Evolutionary conservation across 1,140 invertebrate species (phyloP).

Genomic region (Drosophila lacteicornis): DNA sequence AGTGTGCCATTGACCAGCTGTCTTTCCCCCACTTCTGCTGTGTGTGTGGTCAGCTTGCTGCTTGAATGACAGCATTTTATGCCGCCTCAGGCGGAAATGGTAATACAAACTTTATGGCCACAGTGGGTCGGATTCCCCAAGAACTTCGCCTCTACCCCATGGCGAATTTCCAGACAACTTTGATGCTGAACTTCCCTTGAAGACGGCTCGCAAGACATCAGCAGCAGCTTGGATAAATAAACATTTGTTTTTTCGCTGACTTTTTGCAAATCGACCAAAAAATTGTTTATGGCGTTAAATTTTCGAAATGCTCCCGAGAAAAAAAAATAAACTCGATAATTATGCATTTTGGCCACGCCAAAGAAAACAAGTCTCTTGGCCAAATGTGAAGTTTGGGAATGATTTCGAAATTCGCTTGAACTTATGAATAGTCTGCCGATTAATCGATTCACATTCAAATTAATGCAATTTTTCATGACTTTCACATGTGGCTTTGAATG

Average conservation of each 20-base stretch:
- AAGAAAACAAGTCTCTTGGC: conserved; percentile 32
- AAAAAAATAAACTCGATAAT: conserved; percentile 25
- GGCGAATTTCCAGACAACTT: conserved; percentile 31
- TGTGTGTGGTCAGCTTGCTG: conserved; percentile 50
- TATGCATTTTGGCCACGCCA: conserved; percentile 34
- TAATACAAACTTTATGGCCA: conserved; percentile 47
- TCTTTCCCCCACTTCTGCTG: conserved; percentile 21
- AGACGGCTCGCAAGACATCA: conserved; percentile 11
- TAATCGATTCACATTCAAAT: conserved; percentile 44
- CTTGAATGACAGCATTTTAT: conserved; percentile 49
- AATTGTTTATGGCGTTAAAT: conserved; percentile 34
- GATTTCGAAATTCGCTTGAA: conserved; percentile 21
- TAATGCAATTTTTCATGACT: conserved; percentile 40
- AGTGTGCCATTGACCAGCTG: conserved; percentile 46
- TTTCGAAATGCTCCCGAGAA: conserved; percentile 40
- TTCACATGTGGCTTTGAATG: conserved; percentile 22
- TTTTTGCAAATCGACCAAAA: conserved; percentile 26
- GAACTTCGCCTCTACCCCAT: conserved; percentile 20
- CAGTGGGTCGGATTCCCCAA: conserved; percentile 41
- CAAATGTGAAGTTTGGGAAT: conserved; percentile 22
- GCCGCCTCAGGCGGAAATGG: conserved; percentile 50
- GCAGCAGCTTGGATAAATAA: conserved; percentile 35
- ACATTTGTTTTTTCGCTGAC: conserved; percentile 24
- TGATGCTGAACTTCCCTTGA: conserved; percentile 38
- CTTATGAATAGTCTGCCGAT: conserved; percentile 36